These are phyloP conservation scores for Eilema caniola DNA, from an alignment of 2,888 invertebrate species.

Conservation along the genomic window DNA sequence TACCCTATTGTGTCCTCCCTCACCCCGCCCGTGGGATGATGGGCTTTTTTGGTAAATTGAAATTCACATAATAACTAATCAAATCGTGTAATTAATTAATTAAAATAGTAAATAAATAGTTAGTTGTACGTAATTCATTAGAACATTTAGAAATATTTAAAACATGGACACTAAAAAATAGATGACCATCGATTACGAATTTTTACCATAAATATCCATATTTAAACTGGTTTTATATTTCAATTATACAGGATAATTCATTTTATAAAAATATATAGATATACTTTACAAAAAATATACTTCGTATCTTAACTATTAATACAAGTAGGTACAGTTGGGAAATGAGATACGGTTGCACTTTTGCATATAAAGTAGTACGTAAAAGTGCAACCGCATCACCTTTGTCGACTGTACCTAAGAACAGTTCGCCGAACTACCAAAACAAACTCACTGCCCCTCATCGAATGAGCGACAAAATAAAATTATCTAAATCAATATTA, in stretches of 20 bases:
- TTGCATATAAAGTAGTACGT: too few relatives aligned
- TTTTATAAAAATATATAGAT: constrained; percentile 14
- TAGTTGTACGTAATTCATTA: not conserved
- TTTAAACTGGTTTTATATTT: not conserved
- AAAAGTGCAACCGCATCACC: too few relatives aligned
- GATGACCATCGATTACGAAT: not conserved
- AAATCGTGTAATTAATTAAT: constrained; percentile 7
- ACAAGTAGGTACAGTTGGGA: not conserved
- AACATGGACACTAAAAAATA: not conserved
- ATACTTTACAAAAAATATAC: constrained; percentile 6
- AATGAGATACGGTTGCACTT: too few relatives aligned
- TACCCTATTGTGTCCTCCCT: too few relatives aligned
- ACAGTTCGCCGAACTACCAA: constrained; percentile 6
- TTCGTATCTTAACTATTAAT: not conserved
- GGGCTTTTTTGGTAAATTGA: not conserved
- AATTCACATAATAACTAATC: not conserved
- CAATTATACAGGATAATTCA: not conserved
- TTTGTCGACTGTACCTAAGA: too few relatives aligned
- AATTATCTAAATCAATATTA: constrained; percentile 25
- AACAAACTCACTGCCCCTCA: constrained; percentile 8
- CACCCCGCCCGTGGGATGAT: too few relatives aligned
- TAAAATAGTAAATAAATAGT: too few relatives aligned
- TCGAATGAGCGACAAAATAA: constrained; percentile 18
- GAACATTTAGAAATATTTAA: not conserved
- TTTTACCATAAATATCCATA: not conserved